Base-by-base conservation (phyloP, 92 coral and sea anemone genomes). In the Pocillopora grandis region DNA sequence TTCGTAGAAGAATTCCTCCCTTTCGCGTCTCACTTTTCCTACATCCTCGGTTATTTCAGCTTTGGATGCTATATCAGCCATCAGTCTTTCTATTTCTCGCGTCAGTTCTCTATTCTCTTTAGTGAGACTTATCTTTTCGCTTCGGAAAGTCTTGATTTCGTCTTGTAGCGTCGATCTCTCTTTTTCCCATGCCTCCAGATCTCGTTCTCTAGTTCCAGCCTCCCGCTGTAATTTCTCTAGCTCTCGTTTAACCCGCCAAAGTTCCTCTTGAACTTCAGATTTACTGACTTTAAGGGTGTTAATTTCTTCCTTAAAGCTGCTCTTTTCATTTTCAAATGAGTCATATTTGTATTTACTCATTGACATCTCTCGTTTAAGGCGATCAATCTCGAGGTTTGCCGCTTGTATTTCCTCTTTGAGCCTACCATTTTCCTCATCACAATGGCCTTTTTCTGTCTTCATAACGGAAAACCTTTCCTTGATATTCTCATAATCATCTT, bases 1-100 rank as follows among this genome's bases (percentile, higher is more conserved):
- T 58, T 93, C 97, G 71, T 82, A 78, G 49, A 49, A 90, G 14
- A 86, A 55, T 66, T 93, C 87, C 66, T 93, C 94, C 63, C 86
- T 88, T 65, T 93, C 94, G 52, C 77, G 71, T 31, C 84, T 72
- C 31, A 80, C 84, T 49, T 80, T 81, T 14, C 58, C 84, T 27
- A 79, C 90, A 13, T 91, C 89, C 12, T 88, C 80, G 14, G 60
- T 62, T 12, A 84, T 42, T 4, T 80, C 89, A 62, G 62, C 87
- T 23, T 78, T 67, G 66, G 33, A 52, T 7, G 61, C 70, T 36
- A 87, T 18, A 16, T 92, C 89, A 13, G 82, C 58, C 42, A 68
- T 82, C 2, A 91, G 79, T 16, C 77, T 89, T 60, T 86, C 89
- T 12, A 66, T 83, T 59, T 92, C 91, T 21, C 81, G 80, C 27